Evolutionary conservation across 35 echinoderm and acorn worm species (phyloP).

Genomic region (Antedon bifida): DNA sequence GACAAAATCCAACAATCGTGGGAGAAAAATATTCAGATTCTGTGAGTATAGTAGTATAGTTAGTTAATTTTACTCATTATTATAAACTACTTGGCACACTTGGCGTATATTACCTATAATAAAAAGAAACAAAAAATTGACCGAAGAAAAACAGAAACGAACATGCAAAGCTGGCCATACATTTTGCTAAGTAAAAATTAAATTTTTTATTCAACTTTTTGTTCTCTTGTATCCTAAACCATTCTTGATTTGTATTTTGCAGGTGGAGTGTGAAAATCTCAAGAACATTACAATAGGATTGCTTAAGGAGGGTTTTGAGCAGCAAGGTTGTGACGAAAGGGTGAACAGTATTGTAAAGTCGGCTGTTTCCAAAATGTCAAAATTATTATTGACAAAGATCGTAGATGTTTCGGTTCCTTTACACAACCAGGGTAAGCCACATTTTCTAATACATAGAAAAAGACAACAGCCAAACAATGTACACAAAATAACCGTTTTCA

Average conservation of each 20-base stretch:
- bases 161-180: too few species aligned
- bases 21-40: slow-evolving; percentile 15
- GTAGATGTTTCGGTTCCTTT: slow-evolving; percentile 18
- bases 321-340: neutral
- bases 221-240: neutral
- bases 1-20: slow-evolving; percentile 11
- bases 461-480: too few species aligned
- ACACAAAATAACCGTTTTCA: too few species aligned
- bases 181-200: too few species aligned
- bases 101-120: too few species aligned
- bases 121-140: too few species aligned
- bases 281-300: slow-evolving; percentile 21
- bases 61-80: too few species aligned
- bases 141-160: too few species aligned
- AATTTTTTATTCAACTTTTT: too few species aligned
- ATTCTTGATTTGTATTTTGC: neutral
- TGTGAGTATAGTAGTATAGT: neutral
- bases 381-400: neutral
- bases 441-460: too few species aligned
- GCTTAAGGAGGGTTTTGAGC: slow-evolving; percentile 29
- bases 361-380: neutral
- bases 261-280: slow-evolving; percentile 14
- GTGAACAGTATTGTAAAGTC: slow-evolving; percentile 4
- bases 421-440: neutral
- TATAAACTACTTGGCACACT: too few species aligned